Evolutionary conservation across 1,140 invertebrate genomes (phyloP), one percentile per base, ranked within the genome.

Genomic region (Antheraea mylitta): DNA sequence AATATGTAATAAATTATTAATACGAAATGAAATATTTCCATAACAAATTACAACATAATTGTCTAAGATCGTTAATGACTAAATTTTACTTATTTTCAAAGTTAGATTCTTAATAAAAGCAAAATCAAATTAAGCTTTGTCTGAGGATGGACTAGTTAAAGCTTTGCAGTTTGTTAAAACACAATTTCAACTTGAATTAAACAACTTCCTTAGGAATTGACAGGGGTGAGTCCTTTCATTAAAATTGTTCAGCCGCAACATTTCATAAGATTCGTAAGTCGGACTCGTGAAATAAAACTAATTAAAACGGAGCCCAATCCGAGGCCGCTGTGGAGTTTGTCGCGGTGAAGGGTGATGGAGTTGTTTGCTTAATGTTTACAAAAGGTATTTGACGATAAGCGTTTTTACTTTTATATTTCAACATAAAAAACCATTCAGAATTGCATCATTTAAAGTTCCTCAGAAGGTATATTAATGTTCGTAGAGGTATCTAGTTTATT

Each of bases 201-300:
- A 80, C 78, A 82, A 79, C 67, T 79, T 76, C 58, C 64, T 68
- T 64, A 68, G 74, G 72, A 76, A 75, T 75, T 76, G 76, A 82
- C 75, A 78, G 72, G 77, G 78, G 13, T 79, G 78, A 84, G 81
- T 81, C 76, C 77, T 88, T 84, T 84, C 80, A 86, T 86, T 85
- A 83, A 88, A 88, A 79, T 82, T 83, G 79, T 86, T 86, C 79
- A 77, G 78, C 83, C 81, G 70, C 85, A 80, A 82, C 75, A 75
- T 81, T 85, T 85, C 79, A 82, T 86, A 82, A 87, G 81, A 79
- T 82, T 74, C 63, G 73, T 72, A 78, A 82, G 70, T 80, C 77
- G 72, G 77, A 80, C 81, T 77, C 74, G 76, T 66, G 70, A 81
- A 88, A 86, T 87, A 81, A 81, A 82, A 81, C 78, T 85, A 85